A percentile compares a stretch with the other conserved stretches of the same genome.
These are phyloP conservation scores for Nycteola revayana DNA, from an alignment of 2,888 invertebrate genomes.

Conservation along the genomic window DNA sequence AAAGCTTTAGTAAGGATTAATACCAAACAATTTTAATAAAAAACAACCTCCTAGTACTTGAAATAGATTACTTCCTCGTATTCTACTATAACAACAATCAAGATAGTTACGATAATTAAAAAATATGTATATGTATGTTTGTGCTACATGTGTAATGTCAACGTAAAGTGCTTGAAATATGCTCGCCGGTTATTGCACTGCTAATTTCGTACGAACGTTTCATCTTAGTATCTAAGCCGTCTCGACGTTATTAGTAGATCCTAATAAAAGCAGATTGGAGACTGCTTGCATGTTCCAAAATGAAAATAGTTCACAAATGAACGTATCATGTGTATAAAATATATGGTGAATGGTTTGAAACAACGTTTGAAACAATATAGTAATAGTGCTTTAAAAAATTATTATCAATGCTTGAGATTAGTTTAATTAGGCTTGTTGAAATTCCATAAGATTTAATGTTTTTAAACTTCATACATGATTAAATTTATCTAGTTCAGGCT, in stretches of 20 bases:
- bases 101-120: slow-evolving; percentile 44
- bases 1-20: too few species aligned
- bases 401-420: too few species aligned
- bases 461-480: too few species aligned
- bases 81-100: slow-evolving; percentile 45
- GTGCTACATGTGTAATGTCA: slow-evolving; percentile 38
- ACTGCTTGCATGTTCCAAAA: slow-evolving; percentile 33
- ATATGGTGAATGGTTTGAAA: too few species aligned
- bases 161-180: slow-evolving; percentile 59
- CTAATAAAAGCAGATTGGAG: slow-evolving; percentile 43
- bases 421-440: too few species aligned
- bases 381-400: too few species aligned
- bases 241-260: slow-evolving; percentile 35
- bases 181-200: slow-evolving; percentile 53
- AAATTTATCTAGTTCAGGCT: too few species aligned
- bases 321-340: too few species aligned
- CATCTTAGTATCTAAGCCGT: slow-evolving; percentile 47
- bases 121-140: slow-evolving; percentile 36
- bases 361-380: too few species aligned
- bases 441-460: too few species aligned
- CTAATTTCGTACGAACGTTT: slow-evolving; percentile 55
- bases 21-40: too few species aligned
- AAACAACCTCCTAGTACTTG: too few species aligned
- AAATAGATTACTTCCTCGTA: slow-evolving; percentile 49
- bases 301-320: slow-evolving; percentile 21